These are phyloP conservation scores for Rhea americana DNA, from an alignment of 2,113 vertebrate genomes.

Conservation along the genomic window DNA sequence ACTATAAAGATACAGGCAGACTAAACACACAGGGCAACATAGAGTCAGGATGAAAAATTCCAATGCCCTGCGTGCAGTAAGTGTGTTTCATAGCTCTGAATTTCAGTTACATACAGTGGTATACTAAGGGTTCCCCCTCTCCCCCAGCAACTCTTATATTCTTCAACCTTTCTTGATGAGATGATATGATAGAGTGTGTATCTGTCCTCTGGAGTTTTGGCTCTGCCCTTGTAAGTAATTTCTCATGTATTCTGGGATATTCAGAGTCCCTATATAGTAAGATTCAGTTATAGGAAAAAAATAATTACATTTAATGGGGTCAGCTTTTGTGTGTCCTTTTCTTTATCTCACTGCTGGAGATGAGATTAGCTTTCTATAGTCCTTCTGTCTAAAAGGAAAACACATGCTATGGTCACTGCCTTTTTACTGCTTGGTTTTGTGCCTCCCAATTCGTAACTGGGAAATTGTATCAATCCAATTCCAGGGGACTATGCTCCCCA, in stretches of 20 bases:
- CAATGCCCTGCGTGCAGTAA: neutral
- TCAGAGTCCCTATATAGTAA: neutral
- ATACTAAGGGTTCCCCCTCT: neutral
- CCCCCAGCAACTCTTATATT: neutral
- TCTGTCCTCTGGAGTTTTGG: slow-evolving; percentile 3
- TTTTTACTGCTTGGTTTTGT: neutral
- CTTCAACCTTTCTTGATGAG: slow-evolving; percentile 23
- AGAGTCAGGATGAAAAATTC: slow-evolving; percentile 51
- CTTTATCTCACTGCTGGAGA: neutral
- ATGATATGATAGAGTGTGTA: neutral
- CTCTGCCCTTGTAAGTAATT: slow-evolving; percentile 1
- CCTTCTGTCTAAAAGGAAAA: neutral
- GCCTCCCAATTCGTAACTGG: neutral
- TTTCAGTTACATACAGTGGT: neutral
- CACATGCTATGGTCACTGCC: neutral
- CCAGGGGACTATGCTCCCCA: neutral
- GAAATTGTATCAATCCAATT: neutral
- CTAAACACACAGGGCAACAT: slow-evolving; percentile 41
- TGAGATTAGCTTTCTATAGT: neutral
- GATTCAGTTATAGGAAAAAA: slow-evolving; percentile 5
- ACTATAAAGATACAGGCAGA: slow-evolving; percentile 56
- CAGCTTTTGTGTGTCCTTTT: neutral
- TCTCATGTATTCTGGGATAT: neutral
- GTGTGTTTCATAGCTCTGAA: neutral
- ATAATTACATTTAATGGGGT: neutral